phyloP scores from a whole-genome alignment of 2,797 vertebrate genomes.

The Pseudochirops corinnae region DNA sequence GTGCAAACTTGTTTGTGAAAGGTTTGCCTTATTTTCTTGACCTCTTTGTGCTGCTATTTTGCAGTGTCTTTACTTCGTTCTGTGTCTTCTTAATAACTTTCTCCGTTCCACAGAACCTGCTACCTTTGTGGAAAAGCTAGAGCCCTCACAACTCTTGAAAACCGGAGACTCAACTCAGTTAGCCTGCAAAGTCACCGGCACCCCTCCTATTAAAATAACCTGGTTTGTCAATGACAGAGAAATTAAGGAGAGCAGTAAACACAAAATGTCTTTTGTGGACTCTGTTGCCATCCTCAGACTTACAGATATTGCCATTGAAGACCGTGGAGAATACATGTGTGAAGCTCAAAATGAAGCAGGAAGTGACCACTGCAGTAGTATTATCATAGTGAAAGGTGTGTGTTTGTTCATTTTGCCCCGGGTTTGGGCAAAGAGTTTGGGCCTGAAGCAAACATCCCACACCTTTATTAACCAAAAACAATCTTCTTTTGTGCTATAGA shows the following conservation, averaged over 20 bases:
- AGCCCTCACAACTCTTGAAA: conserved; percentile 90
- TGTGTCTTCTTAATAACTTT: conserved; percentile 77
- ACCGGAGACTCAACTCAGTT: conserved; percentile 88
- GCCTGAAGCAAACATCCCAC: background rate
- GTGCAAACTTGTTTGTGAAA: conserved; percentile 95
- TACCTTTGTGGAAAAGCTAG: conserved; percentile 92
- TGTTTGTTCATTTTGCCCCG: conserved; percentile 65
- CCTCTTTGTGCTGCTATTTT: conserved; percentile 55
- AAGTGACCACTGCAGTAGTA: conserved; percentile 92
- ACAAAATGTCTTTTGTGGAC: conserved; percentile 87
- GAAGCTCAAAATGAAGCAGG: conserved; percentile 95
- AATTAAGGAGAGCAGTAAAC: conserved; percentile 89
- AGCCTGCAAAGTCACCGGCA: conserved; percentile 93
- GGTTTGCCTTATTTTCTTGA: conserved; percentile 88
- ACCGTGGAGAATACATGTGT: conserved; percentile 95
- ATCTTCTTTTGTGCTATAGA: conserved; percentile 88
- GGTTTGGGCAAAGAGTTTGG: background rate
- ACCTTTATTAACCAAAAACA: conserved; percentile 72
- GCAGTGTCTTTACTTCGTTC: conserved; percentile 63
- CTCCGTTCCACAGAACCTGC: conserved; percentile 90
- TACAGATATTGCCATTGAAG: conserved; percentile 86
- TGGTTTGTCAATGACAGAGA: conserved; percentile 96
- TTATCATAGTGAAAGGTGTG: conserved; percentile 97
- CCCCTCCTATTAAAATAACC: conserved; percentile 92
- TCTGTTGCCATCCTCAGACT: conserved; percentile 89